phyloP scores from a whole-genome alignment of 1,140 invertebrate species.

The Aphelinus atriplicis region DNA sequence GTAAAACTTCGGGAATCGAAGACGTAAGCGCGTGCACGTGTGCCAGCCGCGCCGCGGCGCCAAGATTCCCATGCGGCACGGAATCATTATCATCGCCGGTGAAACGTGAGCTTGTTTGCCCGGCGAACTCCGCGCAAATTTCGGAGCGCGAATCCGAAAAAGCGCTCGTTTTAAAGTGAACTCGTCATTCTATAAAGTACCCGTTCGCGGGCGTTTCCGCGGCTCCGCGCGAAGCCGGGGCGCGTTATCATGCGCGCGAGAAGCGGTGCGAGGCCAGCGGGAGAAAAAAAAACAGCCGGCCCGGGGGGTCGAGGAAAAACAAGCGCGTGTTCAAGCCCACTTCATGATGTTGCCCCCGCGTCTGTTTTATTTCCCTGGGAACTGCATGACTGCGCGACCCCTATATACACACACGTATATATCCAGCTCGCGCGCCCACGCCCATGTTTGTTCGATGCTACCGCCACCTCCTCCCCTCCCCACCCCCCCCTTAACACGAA shows the following conservation, averaged over 20 bases:
- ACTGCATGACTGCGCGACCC: no score
- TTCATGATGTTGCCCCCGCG: constrained; percentile 21
- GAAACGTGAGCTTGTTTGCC: constrained; percentile 39
- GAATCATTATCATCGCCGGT: constrained; percentile 41
- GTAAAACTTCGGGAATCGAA: constrained; percentile 37
- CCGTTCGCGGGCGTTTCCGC: no score
- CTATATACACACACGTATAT: no score
- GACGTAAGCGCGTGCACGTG: constrained; percentile 22
- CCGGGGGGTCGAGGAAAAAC: no score
- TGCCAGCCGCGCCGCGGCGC: background rate
- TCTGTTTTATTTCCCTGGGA: constrained; percentile 8
- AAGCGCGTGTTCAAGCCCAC: background rate
- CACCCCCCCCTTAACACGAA: no score
- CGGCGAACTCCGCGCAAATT: no score
- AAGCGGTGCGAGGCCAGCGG: background rate
- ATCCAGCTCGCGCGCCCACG: no score
- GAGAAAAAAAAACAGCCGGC: constrained; percentile 11
- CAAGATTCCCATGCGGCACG: constrained; percentile 40
- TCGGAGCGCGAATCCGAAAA: constrained; percentile 17
- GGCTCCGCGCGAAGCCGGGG: background rate
- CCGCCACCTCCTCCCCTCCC: no score
- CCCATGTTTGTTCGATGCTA: no score
- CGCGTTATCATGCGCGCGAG: constrained; percentile 23
- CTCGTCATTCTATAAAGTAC: constrained; percentile 34
- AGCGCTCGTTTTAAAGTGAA: constrained; percentile 29